Conservation (phyloP, 2,113 vertebrate species). For the Puffinus mauretanicus region DNA sequence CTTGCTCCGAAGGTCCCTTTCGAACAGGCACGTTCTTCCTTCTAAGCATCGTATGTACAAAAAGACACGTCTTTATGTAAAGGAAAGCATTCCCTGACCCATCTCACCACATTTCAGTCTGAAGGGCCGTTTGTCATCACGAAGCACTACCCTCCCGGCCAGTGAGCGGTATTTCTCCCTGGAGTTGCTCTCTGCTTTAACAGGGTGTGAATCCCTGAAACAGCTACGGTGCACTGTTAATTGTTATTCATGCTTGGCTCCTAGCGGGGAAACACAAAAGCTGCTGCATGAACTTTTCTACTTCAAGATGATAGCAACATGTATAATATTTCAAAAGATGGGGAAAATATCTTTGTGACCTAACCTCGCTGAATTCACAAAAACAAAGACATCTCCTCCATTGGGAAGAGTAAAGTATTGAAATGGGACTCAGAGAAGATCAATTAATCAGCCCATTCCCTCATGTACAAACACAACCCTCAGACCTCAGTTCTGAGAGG, state of each 20-base stretch:
- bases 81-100: slow-evolving; percentile 25
- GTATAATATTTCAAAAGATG: slow-evolving; percentile 46
- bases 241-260: slow-evolving; percentile 45
- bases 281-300: slow-evolving; percentile 19
- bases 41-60: not conserved
- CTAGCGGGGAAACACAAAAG: slow-evolving; percentile 41
- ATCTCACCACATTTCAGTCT: not conserved
- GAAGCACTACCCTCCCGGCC: slow-evolving; percentile 44
- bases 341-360: slow-evolving; percentile 16
- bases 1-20: not conserved
- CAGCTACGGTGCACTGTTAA: not conserved
- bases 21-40: not conserved
- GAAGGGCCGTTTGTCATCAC: slow-evolving; percentile 49
- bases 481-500: not conserved
- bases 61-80: not conserved
- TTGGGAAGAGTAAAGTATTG: not conserved
- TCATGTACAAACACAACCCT: not conserved
- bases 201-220: not conserved
- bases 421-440: not conserved
- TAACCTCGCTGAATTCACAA: slow-evolving; percentile 6
- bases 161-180: slow-evolving; percentile 19
- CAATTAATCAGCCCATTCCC: not conserved
- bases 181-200: slow-evolving; percentile 37
- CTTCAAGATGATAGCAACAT: slow-evolving; percentile 34
- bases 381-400: slow-evolving; percentile 8